Base-by-base conservation (phyloP, 2,888 invertebrate species). In the Brenthis daphne region DNA sequence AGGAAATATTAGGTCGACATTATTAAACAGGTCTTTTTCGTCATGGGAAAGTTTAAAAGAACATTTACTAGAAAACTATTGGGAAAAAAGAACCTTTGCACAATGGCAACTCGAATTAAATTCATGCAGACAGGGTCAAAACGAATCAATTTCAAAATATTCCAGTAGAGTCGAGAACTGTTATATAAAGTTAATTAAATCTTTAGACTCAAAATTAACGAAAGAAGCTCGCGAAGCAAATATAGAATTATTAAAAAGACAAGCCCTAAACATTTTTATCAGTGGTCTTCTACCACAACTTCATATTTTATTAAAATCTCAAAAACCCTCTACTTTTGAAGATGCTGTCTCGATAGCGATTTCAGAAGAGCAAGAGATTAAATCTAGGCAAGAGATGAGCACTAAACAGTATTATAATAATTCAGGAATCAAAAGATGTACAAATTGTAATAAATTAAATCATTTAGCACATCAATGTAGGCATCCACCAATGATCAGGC, bases 181-280 rank as follows among this genome's bases (percentile, higher is more conserved):
- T 43, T 70, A 50, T 50, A 73, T 73, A n/a, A 73, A 68, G 60
- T 57, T 73, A 60, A 73, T 71, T 48, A 73, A 71, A 68, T 67
- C 69, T 8, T 53, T 67, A 51, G 66, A 74, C 56, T 61, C 57
- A 55, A 70, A 66, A 51, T 51, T 70, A 33, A 67, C 68, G n/a
- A 16, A 57, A 33, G 70, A 74, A 58, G 75, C 73, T 51, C 56
- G 73, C n/a, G 57, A 71, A 51, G 77, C 76, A 4, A 73, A 75
- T 53, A 24, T 77, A 8, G 73, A 79, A 60, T 64, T 81, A 61
- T 71, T 78, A 65, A 77, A 78, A 74, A 75, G 69, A 33, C 78
- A 81, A 77, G 79, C 80, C 6, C 64, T 79, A 57, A 78, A 77
- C 54, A 78, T 79, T 64, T 82, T 81, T 69, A 73, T 81, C 3